Conservation (phyloP, 2,888 invertebrate species). For the Orthonychiurus folsomi region DNA sequence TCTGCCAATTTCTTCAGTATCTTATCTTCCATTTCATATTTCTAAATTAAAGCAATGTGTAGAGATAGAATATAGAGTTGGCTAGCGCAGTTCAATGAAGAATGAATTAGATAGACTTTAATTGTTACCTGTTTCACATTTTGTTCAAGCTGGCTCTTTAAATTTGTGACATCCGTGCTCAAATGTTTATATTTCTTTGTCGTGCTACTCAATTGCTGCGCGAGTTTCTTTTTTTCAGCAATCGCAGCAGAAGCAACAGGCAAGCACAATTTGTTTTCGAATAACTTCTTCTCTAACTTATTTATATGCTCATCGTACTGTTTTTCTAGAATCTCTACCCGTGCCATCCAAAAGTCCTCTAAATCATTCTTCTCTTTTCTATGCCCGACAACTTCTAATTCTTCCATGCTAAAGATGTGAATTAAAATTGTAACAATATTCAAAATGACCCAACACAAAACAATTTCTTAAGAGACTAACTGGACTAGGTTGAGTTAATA, state of each 20-base stretch:
- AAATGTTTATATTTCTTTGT: background rate
- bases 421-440: background rate
- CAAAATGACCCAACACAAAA: background rate
- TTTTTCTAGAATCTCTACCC: constrained; percentile 2
- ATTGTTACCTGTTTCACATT: background rate
- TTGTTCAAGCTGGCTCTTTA: background rate
- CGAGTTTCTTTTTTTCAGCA: background rate
- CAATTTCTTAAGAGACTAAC: too few species aligned
- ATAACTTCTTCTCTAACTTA: background rate
- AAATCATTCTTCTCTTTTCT: constrained; percentile 4
- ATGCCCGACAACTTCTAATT: background rate
- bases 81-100: too few species aligned
- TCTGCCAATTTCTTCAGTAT: background rate
- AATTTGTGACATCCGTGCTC: background rate
- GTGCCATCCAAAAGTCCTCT: constrained; percentile 8
- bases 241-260: background rate
- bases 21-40: background rate
- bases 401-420: background rate
- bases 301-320: constrained; percentile 10
- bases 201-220: background rate
- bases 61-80: too few species aligned
- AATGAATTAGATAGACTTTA: background rate
- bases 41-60: background rate
- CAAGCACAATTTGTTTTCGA: background rate
- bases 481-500: too few species aligned